Percentiles rank a stretch among this genome's conserved stretches.
Conservation (phyloP, 53 echinoderm and acorn worm genomes). For the Stichopus horrens region DNA sequence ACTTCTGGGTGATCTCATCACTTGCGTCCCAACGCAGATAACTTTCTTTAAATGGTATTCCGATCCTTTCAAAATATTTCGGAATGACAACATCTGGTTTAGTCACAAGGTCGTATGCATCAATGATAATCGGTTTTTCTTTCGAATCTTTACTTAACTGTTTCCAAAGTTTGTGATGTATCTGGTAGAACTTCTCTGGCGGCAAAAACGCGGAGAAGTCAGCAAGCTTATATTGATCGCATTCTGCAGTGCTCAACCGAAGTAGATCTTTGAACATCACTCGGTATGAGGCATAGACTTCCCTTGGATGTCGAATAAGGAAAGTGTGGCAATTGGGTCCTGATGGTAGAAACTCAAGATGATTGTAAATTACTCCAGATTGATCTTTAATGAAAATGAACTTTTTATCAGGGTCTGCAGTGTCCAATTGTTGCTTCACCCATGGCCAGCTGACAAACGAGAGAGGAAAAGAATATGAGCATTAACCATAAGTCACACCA, state of each 20-base stretch:
- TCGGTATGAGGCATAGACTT: not conserved
- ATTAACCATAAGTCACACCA: too few relatives aligned
- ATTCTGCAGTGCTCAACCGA: not conserved
- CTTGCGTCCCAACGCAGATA: constrained; percentile 1
- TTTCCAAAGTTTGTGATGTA: not conserved
- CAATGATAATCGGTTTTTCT: too few relatives aligned
- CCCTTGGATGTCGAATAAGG: too few relatives aligned
- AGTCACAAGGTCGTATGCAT: not conserved
- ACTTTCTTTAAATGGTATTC: not conserved
- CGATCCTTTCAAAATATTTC: not conserved
- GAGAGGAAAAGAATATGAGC: too few relatives aligned
- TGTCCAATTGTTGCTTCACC: too few relatives aligned
- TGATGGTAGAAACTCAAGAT: not conserved
- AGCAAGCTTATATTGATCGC: not conserved
- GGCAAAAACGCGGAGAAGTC: not conserved
- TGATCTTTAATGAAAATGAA: not conserved
- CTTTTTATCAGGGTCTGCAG: too few relatives aligned
- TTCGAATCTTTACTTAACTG: not conserved
- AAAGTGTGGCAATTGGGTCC: not conserved
- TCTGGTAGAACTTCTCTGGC: not conserved
- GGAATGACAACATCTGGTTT: constrained; percentile 14
- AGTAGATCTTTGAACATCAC: not conserved
- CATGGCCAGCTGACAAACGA: too few relatives aligned
- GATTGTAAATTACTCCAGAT: not conserved
- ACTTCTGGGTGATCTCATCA: not conserved